Percentiles rank a stretch among this genome's conserved stretches.
These are phyloP conservation scores for Tenualosa thibaudeaui DNA, from an alignment of 2,797 vertebrate species.

Conservation along the genomic window DNA sequence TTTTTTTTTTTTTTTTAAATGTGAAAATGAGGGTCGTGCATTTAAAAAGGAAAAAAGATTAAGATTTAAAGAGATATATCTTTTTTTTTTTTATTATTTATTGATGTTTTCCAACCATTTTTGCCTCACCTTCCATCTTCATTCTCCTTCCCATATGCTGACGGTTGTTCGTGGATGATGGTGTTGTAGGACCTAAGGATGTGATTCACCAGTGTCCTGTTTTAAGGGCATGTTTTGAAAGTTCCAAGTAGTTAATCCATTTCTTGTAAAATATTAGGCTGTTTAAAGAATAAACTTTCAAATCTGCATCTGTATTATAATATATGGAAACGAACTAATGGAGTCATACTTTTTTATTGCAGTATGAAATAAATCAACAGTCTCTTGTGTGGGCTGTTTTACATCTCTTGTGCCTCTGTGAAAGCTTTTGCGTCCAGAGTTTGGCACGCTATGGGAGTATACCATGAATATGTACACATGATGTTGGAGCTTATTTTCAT, in stretches of 20 bases:
- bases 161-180: slow-evolving; percentile 71
- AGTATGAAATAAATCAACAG: slow-evolving; percentile 71
- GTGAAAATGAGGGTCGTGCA: background rate
- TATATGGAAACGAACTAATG: slow-evolving; percentile 77
- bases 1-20: slow-evolving; percentile 11
- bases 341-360: slow-evolving; percentile 81
- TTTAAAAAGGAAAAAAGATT: slow-evolving; percentile 8
- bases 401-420: slow-evolving; percentile 59
- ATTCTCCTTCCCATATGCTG: slow-evolving; percentile 53
- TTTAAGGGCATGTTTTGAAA: slow-evolving; percentile 82
- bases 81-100: slow-evolving; percentile 61
- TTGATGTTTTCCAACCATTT: slow-evolving; percentile 57
- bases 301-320: slow-evolving; percentile 87
- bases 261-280: slow-evolving; percentile 87
- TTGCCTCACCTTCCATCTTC: slow-evolving; percentile 26
- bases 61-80: slow-evolving; percentile 14
- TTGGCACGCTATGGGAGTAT: background rate
- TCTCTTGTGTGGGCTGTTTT: slow-evolving; percentile 72
- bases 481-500: background rate
- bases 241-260: slow-evolving; percentile 82
- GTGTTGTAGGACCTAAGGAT: slow-evolving; percentile 73
- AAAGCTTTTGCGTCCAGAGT: slow-evolving; percentile 31
- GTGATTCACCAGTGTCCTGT: slow-evolving; percentile 79
- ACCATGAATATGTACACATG: background rate
- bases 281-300: slow-evolving; percentile 86